Conservation (phyloP, 2,888 invertebrate genomes). For the Chymomyza procnemis region DNA sequence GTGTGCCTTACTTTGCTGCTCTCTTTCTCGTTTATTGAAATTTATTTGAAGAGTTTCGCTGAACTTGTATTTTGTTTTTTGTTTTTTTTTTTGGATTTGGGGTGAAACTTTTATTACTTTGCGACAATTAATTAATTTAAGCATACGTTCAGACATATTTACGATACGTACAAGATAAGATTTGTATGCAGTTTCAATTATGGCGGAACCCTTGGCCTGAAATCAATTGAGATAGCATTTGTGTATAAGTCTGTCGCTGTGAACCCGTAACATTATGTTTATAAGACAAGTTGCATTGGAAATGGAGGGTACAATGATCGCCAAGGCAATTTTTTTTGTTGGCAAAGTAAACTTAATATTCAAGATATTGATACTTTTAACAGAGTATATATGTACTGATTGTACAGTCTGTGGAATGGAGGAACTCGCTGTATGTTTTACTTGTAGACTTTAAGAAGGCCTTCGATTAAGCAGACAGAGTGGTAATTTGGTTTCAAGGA, state of each 20-base stretch:
- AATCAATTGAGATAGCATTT: neutral
- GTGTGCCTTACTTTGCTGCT: slow-evolving; percentile 14
- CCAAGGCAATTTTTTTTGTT: too few species aligned
- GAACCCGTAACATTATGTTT: neutral
- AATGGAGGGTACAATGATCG: too few species aligned
- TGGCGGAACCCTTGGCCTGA: neutral
- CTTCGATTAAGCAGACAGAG: too few species aligned
- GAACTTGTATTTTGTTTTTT: too few species aligned
- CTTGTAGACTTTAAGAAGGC: too few species aligned
- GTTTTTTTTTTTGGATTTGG: neutral
- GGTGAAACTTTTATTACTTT: neutral
- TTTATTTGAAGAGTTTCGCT: neutral
- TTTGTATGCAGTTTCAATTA: neutral
- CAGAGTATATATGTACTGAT: too few species aligned
- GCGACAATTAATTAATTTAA: neutral
- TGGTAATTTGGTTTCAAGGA: too few species aligned
- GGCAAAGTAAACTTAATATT: too few species aligned
- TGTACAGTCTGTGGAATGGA: too few species aligned
- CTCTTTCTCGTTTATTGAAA: neutral
- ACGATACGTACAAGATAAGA: neutral
- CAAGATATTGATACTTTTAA: too few species aligned
- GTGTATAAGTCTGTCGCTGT: too few species aligned
- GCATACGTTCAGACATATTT: neutral
- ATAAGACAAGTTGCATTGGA: neutral
- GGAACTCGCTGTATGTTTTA: too few species aligned